Percentiles rank a stretch among this genome's conserved stretches.
These are phyloP conservation scores for Lineus longissimus DNA, from an alignment of 1,140 invertebrate species.

Conservation along the genomic window DNA sequence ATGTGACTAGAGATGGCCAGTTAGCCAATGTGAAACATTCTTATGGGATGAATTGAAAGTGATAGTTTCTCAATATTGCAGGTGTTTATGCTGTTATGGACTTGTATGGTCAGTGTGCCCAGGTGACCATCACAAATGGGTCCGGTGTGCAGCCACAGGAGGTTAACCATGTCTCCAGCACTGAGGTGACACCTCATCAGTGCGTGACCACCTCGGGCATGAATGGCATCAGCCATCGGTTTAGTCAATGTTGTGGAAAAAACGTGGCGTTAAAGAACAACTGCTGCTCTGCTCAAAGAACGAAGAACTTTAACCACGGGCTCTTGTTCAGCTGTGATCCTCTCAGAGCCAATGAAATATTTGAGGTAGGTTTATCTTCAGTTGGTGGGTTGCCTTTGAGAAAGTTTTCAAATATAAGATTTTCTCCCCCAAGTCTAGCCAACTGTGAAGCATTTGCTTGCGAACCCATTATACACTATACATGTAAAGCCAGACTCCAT, in stretches of 20 bases:
- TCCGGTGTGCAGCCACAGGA: slow-evolving; percentile 33
- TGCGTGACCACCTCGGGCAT: neutral
- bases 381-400: neutral
- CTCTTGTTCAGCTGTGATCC: slow-evolving; percentile 57
- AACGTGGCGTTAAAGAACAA: slow-evolving; percentile 69
- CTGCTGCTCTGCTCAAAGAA: slow-evolving; percentile 64
- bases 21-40: too few relatives aligned
- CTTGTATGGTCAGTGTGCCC: slow-evolving; percentile 89
- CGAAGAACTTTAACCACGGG: slow-evolving; percentile 61
- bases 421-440: too few relatives aligned
- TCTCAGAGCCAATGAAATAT: slow-evolving; percentile 57
- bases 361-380: slow-evolving; percentile 52
- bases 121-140: slow-evolving; percentile 63
- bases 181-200: slow-evolving; percentile 2
- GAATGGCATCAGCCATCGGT: slow-evolving; percentile 53
- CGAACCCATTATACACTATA: too few relatives aligned
- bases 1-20: too few relatives aligned
- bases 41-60: neutral
- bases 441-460: too few relatives aligned
- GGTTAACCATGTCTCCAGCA: slow-evolving; percentile 28
- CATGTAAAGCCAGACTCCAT: too few relatives aligned
- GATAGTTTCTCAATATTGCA: slow-evolving; percentile 27
- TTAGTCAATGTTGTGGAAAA: slow-evolving; percentile 66
- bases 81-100: slow-evolving; percentile 91
- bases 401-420: too few relatives aligned